These are phyloP conservation scores for Cryptocephalus primarius DNA, from an alignment of 2,888 invertebrate species.

Conservation along the genomic window DNA sequence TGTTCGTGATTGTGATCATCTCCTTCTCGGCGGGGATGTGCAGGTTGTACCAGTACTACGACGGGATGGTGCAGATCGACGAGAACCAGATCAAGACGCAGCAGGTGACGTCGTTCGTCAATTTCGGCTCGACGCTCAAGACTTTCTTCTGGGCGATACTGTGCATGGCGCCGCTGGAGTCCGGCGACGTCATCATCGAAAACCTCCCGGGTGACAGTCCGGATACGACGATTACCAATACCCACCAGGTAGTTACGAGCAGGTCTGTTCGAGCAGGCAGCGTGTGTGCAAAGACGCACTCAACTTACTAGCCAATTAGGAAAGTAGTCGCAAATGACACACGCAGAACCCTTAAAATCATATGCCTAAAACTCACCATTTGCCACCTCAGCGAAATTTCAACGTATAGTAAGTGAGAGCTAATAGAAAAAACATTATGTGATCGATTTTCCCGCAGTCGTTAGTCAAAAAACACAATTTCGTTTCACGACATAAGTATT, in stretches of 20 bases:
- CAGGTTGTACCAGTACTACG: slow-evolving; percentile 54
- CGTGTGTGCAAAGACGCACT: no score
- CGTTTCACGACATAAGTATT: no score
- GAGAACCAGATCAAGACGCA: slow-evolving; percentile 46
- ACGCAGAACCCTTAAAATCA: no score
- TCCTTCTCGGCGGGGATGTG: slow-evolving; percentile 52
- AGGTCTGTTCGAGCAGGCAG: no score
- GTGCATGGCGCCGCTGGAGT: slow-evolving; percentile 53
- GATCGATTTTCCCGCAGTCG: no score
- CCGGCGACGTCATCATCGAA: slow-evolving; percentile 54
- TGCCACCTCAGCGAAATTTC: no score
- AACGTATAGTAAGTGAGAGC: no score
- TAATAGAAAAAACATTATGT: no score
- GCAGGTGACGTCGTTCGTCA: slow-evolving; percentile 49
- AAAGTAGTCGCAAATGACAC: no score
- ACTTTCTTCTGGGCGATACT: slow-evolving; percentile 62
- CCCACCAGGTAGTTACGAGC: slow-evolving; percentile 39
- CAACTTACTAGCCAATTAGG: no score
- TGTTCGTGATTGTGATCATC: slow-evolving; percentile 48
- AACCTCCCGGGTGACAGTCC: slow-evolving; percentile 42
- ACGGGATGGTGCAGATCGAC: slow-evolving; percentile 38
- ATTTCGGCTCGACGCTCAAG: slow-evolving; percentile 46
- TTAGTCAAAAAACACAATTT: no score
- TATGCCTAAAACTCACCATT: no score
- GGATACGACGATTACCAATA: slow-evolving; percentile 40